Evolutionary conservation across 2,797 vertebrate genomes (phyloP), one percentile per base, ranked within the genome.

Genomic region (Manis pentadactyla): DNA sequence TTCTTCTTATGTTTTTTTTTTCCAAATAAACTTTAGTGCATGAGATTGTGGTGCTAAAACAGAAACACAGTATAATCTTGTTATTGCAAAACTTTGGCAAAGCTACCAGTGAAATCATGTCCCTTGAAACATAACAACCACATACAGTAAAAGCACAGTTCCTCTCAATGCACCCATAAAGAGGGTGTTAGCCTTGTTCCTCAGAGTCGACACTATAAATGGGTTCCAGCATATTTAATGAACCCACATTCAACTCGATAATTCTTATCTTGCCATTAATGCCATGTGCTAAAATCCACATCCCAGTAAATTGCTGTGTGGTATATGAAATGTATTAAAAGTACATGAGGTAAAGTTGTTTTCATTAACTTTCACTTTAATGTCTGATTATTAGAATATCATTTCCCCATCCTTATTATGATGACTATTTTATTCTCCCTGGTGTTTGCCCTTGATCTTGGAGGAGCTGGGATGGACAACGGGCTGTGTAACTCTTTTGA

Each of bases 291-390:
- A 93, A 84, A 90, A 86, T 53, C 55, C 18, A 39, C 3, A 13
- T 81, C 59, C 69, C 53, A 55, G 57, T 39, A 93, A 96, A 96
- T 29, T 34, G 53, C 51, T 37, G 0, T 18, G 29, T 59, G 75
- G 46, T 73, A 27, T 42, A 78, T 53, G 53, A 95, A 82, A 89
- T 49, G 27, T 78, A 49, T 68, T 90, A 73, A 66, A 96, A 81
- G 34, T 66, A 39, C n/a, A 42, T n/a, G 61, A 96, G 15, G 31
- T 39, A 42, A 31, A 82, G 34, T 86, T 37, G 31, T 19, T 51
- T 19, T n/a, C 34, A 81, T 81, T 68, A 59, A 17, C 34, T 79
- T 92, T 98, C 89, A 96, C 91, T 97, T 74, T 53, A 79, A 94
- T 14, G 0, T 94, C 71, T 39, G 12, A 94, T 75, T 39, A 42